These are phyloP conservation scores for Odontocerum albicorne DNA, from an alignment of 2,888 invertebrate species.

Conservation along the genomic window DNA sequence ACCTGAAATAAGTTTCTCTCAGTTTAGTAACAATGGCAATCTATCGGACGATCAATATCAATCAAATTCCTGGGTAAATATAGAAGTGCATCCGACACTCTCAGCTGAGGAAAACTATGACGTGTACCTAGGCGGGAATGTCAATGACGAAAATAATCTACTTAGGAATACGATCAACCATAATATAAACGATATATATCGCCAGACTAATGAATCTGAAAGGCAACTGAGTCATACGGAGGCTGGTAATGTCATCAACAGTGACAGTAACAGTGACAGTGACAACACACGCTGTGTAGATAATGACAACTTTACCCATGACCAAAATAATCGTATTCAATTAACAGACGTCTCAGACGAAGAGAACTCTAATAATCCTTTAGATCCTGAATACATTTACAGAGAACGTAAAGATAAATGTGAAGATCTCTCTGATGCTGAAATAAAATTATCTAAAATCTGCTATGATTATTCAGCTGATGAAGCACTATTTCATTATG, in stretches of 20 bases:
- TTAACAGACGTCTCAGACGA: too few species aligned
- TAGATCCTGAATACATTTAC: background rate
- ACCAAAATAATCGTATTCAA: too few species aligned
- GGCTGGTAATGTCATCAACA: too few species aligned
- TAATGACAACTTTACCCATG: too few species aligned
- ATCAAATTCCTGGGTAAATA: slow-evolving; percentile 10
- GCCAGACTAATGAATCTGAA: slow-evolving; percentile 2
- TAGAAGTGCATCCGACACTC: slow-evolving; percentile 2
- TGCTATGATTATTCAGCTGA: slow-evolving; percentile 39
- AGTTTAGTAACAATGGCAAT: slow-evolving; percentile 29
- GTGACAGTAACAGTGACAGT: too few species aligned
- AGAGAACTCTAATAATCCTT: too few species aligned
- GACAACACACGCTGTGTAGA: too few species aligned
- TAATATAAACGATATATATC: background rate
- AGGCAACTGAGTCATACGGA: too few species aligned
- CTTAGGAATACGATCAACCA: too few species aligned
- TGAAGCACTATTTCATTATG: slow-evolving; percentile 57
- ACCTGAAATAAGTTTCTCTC: slow-evolving; percentile 24
- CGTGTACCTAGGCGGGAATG: background rate
- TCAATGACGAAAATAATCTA: too few species aligned
- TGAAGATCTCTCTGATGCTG: slow-evolving; percentile 1
- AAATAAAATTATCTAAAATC: slow-evolving; percentile 1
- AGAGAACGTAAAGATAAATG: background rate
- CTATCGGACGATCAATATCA: slow-evolving; percentile 5
- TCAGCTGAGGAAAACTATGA: slow-evolving; percentile 4